Evolutionary conservation across 2,888 invertebrate genomes (phyloP).

Genomic region (Rapana venosa): DNA sequence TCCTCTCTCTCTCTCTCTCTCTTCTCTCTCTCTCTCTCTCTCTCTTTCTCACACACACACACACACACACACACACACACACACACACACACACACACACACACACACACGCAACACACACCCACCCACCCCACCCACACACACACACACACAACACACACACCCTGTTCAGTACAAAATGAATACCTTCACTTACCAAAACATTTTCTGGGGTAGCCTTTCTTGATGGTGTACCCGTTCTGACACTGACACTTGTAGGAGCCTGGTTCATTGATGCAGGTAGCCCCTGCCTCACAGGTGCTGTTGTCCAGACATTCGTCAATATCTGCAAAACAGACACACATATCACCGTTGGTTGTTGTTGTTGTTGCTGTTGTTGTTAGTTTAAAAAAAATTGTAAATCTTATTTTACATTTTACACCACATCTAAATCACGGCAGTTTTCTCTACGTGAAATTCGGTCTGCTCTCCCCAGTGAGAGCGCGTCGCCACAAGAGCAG

Average conservation of each 20-base stretch:
- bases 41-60: background rate
- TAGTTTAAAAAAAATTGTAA: no score
- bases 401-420: background rate
- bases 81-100: conserved; percentile 13
- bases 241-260: conserved; percentile 35
- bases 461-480: no score
- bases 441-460: no score
- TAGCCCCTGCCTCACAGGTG: background rate
- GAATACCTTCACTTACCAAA: background rate
- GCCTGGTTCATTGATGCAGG: conserved; percentile 30
- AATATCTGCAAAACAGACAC: background rate
- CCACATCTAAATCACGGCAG: no score
- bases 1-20: no score
- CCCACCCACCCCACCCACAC: background rate
- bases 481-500: background rate
- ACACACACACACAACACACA: background rate
- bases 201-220: background rate
- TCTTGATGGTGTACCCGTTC: conserved; percentile 38
- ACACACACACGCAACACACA: conserved; percentile 21
- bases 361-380: background rate
- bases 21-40: no score
- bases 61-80: conserved; percentile 18
- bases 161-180: background rate
- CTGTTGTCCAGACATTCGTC: conserved; percentile 9
- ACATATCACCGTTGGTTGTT: background rate